Base-by-base conservation (phyloP, 2,113 vertebrate genomes). In the Xiphorhynchus elegans region DNA sequence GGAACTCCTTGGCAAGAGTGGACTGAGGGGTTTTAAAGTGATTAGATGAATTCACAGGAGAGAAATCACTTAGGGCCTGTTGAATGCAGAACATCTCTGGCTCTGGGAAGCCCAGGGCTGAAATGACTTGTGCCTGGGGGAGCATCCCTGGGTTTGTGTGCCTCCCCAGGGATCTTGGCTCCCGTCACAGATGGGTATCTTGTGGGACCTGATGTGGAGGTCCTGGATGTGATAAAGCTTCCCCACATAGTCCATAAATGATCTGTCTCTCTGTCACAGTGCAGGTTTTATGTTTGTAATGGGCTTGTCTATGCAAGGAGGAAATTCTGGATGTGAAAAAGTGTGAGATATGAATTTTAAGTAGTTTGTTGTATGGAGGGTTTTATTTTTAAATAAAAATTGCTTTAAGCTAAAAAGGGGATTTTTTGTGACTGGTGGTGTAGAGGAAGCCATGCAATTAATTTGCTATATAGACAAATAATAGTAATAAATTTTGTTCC, bases 31-130 rank as follows among this genome's bases (percentile, higher is more conserved):
- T 85, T 94, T 94, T 35, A 42, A 74, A 52, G 79, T 31, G 72
- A 69, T 85, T 37, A 69, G 82, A 37, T 76, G 49, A 79, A 73
- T 58, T 88, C 63, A 86, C 82, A 58, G 88, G 58, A 35, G 60
- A 93, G 60, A 79, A 73, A 76, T 93, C 75, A 52, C 42, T 73
- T 28, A 33, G 74, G 68, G 67, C 37, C 83, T 92, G 9, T 78
- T 2, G 4, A 91, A 53, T 18, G 20, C 44, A 20, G 60, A 35
- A 42, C 29, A 13, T 73, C 47, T 77, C 47, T 84, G 58, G 49
- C 67, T 91, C 63, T 90, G 94, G 88, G 88, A 86, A 74, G 66
- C 88, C 72, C 72, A 35, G 74, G 88, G 79, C 75, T 89, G 89
- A 70, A 83, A 69, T 62, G 31, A 13, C n/a, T 76, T n/a, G 31